phyloP scores from a whole-genome alignment of 2,888 invertebrate genomes.

The Latrodectus elegans region DNA sequence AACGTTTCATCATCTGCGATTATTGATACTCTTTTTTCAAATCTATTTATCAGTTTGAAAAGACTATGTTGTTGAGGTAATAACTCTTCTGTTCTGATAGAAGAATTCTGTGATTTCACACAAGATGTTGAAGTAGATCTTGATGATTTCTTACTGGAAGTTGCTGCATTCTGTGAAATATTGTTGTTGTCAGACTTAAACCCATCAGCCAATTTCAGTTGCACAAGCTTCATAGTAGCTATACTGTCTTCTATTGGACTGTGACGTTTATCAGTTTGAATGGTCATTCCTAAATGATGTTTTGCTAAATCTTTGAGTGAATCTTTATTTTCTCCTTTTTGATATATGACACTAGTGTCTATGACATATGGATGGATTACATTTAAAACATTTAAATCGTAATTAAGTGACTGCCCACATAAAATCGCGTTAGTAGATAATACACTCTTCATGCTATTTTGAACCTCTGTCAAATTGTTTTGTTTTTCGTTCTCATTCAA shows the following conservation, averaged over 20 bases:
- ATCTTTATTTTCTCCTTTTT: constrained; percentile 88
- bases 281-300: constrained; percentile 86
- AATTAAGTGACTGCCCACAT: constrained; percentile 93
- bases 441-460: constrained; percentile 81
- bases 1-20: not conserved
- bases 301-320: constrained; percentile 87
- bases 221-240: constrained; percentile 89
- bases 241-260: constrained; percentile 86
- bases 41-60: not conserved
- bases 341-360: constrained; percentile 91
- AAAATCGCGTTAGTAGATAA: constrained; percentile 94
- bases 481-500: constrained; percentile 40
- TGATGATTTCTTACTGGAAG: too few relatives aligned
- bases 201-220: constrained; percentile 82
- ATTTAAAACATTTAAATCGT: constrained; percentile 91
- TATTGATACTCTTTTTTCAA: not conserved
- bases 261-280: constrained; percentile 81
- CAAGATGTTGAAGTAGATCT: too few relatives aligned
- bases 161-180: too few relatives aligned
- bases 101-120: too few relatives aligned
- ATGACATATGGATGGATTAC: constrained; percentile 99
- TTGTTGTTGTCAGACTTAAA: not conserved
- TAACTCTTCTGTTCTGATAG: too few relatives aligned
- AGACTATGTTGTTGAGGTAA: not conserved
- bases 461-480: constrained; percentile 82